Base-by-base conservation (phyloP, 2,888 invertebrate species). In the Philopedon plagiatum region DNA sequence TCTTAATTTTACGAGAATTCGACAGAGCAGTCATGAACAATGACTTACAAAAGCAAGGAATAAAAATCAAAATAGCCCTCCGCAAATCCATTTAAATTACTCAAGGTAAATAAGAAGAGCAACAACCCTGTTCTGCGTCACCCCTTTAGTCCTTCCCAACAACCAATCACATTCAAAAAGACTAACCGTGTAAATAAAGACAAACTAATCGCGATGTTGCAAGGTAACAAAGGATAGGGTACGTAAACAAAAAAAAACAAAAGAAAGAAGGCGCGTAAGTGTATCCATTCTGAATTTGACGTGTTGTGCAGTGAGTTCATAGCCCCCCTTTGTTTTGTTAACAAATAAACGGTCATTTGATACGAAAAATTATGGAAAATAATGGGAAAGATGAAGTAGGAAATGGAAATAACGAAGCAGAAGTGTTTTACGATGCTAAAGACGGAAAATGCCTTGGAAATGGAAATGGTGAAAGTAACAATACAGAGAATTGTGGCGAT, bases 371-470 rank as follows among this genome's bases (percentile, higher is more conserved):
- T 19, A 73, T 68, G 73, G 68, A 68, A 15, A 26, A 23, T 26
- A 74, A 64, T 46, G 77, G 78, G 32, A 64, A 72, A 41, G 78
- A 78, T 70, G 74, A 77, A 71, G 77, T 76, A 19, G 78, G 75
- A 32, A 76, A 75, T 60, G 75, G 75, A 19, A 65, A 61, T 18
- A 74, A 73, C 46, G 65, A 41, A 23, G 34, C 29, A 44, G 77
- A 63, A 26, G 69, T 68, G 65, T 78, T 67, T 60, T 73, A 63
- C 64, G 80, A 80, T 68, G 76, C 79, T 26, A 71, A 72, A 61
- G 82, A 81, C 66, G 79, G 80, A 23, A 78, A 79, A 62, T 79
- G 80, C 18, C 58, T 56, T 66, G 71, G 49, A 13, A 63, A 69
- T 51, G 78, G 77, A 63, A 80, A 79, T 63, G 75, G 71, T 29